These are phyloP conservation scores for Brevimyrus niger DNA, from an alignment of 2,113 vertebrate genomes.

Conservation along the genomic window DNA sequence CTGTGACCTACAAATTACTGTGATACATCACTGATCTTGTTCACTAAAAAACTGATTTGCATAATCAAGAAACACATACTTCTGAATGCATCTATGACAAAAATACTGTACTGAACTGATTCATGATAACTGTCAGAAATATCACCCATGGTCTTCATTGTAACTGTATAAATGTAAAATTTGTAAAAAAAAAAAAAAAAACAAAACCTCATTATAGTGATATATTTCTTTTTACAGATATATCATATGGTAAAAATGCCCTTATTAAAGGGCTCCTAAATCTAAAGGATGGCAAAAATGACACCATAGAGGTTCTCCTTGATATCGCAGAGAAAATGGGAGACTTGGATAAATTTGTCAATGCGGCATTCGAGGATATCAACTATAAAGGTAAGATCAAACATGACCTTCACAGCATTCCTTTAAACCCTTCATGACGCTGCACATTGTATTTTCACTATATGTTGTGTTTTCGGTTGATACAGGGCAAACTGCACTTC, in stretches of 20 bases:
- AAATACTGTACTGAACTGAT: not conserved
- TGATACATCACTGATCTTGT: not conserved
- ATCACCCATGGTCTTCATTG: not conserved
- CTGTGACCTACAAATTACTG: not conserved
- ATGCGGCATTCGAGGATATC: constrained; percentile 73
- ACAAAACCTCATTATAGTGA: not conserved
- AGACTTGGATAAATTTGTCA: constrained; percentile 74
- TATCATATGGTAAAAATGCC: constrained; percentile 79
- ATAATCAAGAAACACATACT: not conserved
- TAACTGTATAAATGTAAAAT: not conserved
- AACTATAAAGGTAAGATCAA: constrained; percentile 81
- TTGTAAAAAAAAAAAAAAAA: not conserved
- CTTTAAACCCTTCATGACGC: not conserved
- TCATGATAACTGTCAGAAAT: not conserved
- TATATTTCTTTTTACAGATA: constrained; percentile 56
- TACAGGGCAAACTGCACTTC: constrained; percentile 86
- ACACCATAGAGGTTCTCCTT: constrained; percentile 71
- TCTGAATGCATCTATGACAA: not conserved
- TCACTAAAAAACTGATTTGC: not conserved
- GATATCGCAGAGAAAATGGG: constrained; percentile 73
- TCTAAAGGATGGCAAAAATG: constrained; percentile 70
- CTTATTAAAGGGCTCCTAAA: constrained; percentile 90
- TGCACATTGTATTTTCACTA: not conserved
- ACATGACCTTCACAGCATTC: not conserved
- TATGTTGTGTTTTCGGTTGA: not conserved